Evolutionary conservation across 2,888 invertebrate species (phyloP).

Genomic region (Cheilosia pagana): DNA sequence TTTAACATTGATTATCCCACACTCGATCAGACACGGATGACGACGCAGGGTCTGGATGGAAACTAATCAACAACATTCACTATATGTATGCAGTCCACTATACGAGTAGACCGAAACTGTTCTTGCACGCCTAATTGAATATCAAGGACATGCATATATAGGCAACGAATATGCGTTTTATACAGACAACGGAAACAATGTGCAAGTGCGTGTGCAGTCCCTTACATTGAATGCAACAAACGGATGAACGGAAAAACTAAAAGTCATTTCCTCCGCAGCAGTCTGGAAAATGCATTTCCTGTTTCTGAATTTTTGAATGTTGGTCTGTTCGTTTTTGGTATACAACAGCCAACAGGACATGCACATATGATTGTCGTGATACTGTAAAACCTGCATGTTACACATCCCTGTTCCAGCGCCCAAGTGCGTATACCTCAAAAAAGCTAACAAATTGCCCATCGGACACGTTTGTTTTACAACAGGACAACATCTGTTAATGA

Average conservation of each 20-base stretch:
- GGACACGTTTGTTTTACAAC: constrained; percentile 74
- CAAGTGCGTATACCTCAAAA: constrained; percentile 1
- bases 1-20: constrained; percentile 48
- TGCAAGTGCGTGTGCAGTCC: constrained; percentile 6
- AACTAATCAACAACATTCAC: constrained; percentile 45
- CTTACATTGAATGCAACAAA: constrained; percentile 12
- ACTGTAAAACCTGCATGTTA: constrained; percentile 63
- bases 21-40: constrained; percentile 26
- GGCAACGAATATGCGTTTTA: background rate
- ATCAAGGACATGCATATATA: constrained; percentile 39
- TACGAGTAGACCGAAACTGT: background rate
- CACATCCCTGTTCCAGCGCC: constrained; percentile 18
- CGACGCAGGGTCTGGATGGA: constrained; percentile 24
- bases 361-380: constrained; percentile 18
- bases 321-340: constrained; percentile 23
- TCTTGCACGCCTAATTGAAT: constrained; percentile 54
- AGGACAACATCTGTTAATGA: constrained; percentile 75
- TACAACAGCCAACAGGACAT: constrained; percentile 28
- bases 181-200: background rate
- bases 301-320: constrained; percentile 76
- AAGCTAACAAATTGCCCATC: constrained; percentile 68
- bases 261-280: constrained; percentile 81
- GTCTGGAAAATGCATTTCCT: constrained; percentile 83
- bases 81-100: background rate
- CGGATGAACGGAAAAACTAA: constrained; percentile 79